Evolutionary conservation across 2,797 vertebrate species (phyloP), one percentile per base, ranked within the genome.

Genomic region (Lagorchestes hirsutus): DNA sequence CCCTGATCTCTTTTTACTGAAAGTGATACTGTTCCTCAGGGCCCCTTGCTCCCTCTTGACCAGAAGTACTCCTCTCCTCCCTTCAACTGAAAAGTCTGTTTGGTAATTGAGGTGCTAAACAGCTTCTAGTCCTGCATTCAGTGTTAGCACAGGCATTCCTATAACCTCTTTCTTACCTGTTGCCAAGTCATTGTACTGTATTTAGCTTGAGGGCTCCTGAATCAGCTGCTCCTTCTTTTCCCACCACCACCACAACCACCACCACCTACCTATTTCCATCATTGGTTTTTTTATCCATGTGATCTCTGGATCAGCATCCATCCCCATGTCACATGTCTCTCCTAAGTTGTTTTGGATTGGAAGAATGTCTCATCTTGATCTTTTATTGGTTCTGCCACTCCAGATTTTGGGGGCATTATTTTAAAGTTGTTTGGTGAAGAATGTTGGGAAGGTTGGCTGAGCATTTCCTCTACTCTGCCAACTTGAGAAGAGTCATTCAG

Each of bases 1-100:
- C 46, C 46, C 46, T 46, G 46, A 46, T 46, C 46, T 46, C 46
- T 46, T 46, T 1, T 3, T 46, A 46, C 46, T 46, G 46, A 46
- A 46, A 46, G 3, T 10, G 1, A 59, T 28, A 59, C 24, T 57
- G 28, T 10, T 29, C 9, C 27, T 67, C 16, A n/a, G 34, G 34
- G 34, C 4, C 34, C 34, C 16, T n/a, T n/a, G 13, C 0, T 18
- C 31, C 34, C 14, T n/a, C 1, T 5, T n/a, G 1, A n/a, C 14
- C 16, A 13, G 1, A 16, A 74, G 34, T 74, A 14, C 5, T n/a
- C 16, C 16, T n/a, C 14, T 31, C 11, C 11, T 34, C 34, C 34
- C 62, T 74, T 74, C 34, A 74, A 74, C 5, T 14, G 5, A 22
- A 16, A n/a, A 74, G 34, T 16, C 13, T 74, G 34, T n/a, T 18